Base-by-base conservation (phyloP, 2,113 vertebrate species). In the human region DNA sequence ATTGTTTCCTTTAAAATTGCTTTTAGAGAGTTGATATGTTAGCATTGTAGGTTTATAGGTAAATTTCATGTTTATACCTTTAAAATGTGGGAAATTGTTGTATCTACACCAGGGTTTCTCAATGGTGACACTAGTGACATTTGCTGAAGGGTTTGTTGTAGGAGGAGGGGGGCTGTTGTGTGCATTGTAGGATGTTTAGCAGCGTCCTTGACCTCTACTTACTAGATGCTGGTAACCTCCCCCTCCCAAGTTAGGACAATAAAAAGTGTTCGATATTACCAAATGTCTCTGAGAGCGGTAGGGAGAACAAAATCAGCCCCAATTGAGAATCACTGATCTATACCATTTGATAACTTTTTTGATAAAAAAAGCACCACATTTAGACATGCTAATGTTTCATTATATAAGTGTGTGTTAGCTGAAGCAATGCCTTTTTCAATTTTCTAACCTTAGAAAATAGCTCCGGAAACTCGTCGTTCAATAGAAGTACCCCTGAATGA, bases 401-500 rank as follows among this genome's bases (percentile, higher is more conserved):
- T 85, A 95, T 23, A 40, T 89, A 90, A 48, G 17, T 96, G 22
- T 72, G 45, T 92, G 90, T 97, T 94, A 87, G 40, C 79, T 96
- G n/a, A 14, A 97, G 35, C 64, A 78, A 64, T 88, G 20, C n/a
- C 43, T 88, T 79, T 96, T 89, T 78, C 48, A 79, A 76, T 89
- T 95, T 97, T 25, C 75, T 82, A 50, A 92, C n/a, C 52, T 64
- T 92, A 98, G 98, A 45, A 70, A 96, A 97, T 98, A 85, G 92
- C 97, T 97, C 89, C 88, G 86, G 95, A 98, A 92, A 96, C 96
- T 40, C 93, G 3, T 89, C 98, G 97, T 94, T 83, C 45, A 4
- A 64, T 95, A 92, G 97, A 98, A 93, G 90, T 98, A 5, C 75
- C 98, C 78, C 61, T 98, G 78, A 98, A 98, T 43, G 98, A 98